Conservation (phyloP, 2,797 vertebrate genomes). For the Hydrolagus colliei region DNA sequence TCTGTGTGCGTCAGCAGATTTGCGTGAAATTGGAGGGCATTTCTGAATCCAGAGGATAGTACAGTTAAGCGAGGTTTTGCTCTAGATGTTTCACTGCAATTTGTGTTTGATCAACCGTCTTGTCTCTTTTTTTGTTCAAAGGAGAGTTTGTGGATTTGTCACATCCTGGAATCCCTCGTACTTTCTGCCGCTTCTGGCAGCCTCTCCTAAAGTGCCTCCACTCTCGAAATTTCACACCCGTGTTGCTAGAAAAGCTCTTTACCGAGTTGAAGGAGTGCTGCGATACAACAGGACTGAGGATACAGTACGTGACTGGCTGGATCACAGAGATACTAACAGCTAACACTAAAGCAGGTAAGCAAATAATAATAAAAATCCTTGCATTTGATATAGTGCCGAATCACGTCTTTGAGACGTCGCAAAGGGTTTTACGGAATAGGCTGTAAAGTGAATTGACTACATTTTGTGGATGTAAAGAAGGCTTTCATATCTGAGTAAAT, state of each 20-base stretch:
- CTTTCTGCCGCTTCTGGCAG: slow-evolving; percentile 78
- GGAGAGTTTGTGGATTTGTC: slow-evolving; percentile 28
- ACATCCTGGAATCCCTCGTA: slow-evolving; percentile 56
- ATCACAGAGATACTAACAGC: slow-evolving; percentile 72
- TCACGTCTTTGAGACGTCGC: too few species aligned
- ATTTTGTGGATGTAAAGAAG: too few species aligned
- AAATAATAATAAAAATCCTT: not conserved
- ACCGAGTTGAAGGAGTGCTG: slow-evolving; percentile 56
- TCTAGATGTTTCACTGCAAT: not conserved
- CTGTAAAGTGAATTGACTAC: too few species aligned
- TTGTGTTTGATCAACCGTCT: not conserved
- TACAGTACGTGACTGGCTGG: slow-evolving; percentile 76
- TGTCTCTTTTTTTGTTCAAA: not conserved
- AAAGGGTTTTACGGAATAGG: too few species aligned
- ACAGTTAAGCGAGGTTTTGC: not conserved
- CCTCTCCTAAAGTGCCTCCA: slow-evolving; percentile 75
- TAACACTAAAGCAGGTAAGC: slow-evolving; percentile 61
- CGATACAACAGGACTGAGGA: slow-evolving; percentile 52
- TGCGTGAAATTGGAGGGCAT: too few species aligned
- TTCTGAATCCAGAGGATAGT: too few species aligned
- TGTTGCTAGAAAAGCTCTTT: slow-evolving; percentile 77
- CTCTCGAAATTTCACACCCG: slow-evolving; percentile 63
- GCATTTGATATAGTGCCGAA: not conserved
- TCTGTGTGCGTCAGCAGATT: too few species aligned
- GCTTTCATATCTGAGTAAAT: too few species aligned